Evolutionary conservation across 2,113 vertebrate genomes (phyloP), one percentile per base, ranked within the genome.

Genomic region (Vulpes vulpes): DNA sequence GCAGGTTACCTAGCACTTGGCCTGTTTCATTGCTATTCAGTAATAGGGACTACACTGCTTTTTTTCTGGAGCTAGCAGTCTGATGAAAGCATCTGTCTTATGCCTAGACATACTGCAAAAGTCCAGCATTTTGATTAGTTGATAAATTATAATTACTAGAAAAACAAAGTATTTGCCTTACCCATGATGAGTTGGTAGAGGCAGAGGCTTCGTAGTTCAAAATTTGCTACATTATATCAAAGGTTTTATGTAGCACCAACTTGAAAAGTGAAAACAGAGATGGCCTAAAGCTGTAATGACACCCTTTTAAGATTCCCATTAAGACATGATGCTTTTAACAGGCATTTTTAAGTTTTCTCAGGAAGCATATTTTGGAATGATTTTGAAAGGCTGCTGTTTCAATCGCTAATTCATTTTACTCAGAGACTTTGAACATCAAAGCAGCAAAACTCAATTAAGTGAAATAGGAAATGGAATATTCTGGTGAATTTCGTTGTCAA

Each of bases 401-500:
- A 69, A 14, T 89, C 1, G 4, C 84, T 96, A 69, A 80, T 91
- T 96, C 62, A 83, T 89, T 98, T 96, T 87, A 49, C 57, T 96
- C 49, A 80, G 67, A 53, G 69, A 87, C 59, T 69, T 3, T 87
- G 93, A 96, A 90, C 62, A 94, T 95, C 76, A 96, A 94, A 93
- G 81, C 71, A 93, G 17, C 38, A 94, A 93, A 97, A 97, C 69
- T 92, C 83, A 80, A 55, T 93, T 95, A 91, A 91, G 51, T 96
- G 80, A 85, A 96, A 65, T 80, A 83, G 69, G 32, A 96, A 97
- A 92, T 96, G 15, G 71, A 94, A 76, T 76, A 95, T 95, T 87
- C 73, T 97, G 59, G 49, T 91, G 64, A 90, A 78, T 96, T 97
- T 69, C 82, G n/a, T 93, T 95, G 69, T 93, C 86, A 81, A 0